Percentiles rank a stretch among this genome's conserved stretches.
Conservation (phyloP, 2,888 invertebrate genomes). For the Hydriomena furcata region DNA sequence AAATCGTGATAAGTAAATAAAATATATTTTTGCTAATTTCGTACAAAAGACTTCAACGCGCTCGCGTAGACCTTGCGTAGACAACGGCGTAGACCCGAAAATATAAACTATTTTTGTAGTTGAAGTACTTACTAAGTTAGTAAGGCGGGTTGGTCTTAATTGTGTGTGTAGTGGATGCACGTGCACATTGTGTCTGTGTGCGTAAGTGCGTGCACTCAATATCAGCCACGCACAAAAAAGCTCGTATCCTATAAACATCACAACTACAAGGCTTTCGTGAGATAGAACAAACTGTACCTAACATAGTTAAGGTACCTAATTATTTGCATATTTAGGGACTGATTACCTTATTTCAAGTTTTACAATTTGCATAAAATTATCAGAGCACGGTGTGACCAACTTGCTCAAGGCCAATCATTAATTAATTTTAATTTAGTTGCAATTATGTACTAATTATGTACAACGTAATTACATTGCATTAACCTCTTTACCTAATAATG, state of each 20-base stretch:
- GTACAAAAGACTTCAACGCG: constrained; percentile 23
- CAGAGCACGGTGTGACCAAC: constrained; percentile 51
- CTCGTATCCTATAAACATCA: too few species aligned
- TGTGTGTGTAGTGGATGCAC: too few species aligned
- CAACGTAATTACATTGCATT: constrained; percentile 17
- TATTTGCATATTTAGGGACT: background rate
- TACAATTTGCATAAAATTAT: constrained; percentile 37
- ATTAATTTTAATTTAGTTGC: constrained; percentile 23
- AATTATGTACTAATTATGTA: constrained; percentile 22
- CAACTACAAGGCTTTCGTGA: too few species aligned
- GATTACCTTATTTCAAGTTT: constrained; percentile 2
- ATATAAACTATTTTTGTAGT: background rate
- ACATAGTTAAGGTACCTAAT: too few species aligned
- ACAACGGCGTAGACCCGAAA: background rate
- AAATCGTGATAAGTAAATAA: too few species aligned
- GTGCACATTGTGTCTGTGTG: too few species aligned
- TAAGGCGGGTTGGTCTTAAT: too few species aligned
- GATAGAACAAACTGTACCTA: too few species aligned
- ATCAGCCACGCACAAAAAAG: too few species aligned
- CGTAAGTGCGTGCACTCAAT: too few species aligned
- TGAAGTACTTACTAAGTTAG: constrained; percentile 10
- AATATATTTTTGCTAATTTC: too few species aligned
- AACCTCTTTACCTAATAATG: constrained; percentile 8
- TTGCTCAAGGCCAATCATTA: constrained; percentile 48
- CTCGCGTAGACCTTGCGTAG: constrained; percentile 12